These are phyloP conservation scores for Phocides pigmalion DNA, from an alignment of 1,140 invertebrate species.

Conservation along the genomic window DNA sequence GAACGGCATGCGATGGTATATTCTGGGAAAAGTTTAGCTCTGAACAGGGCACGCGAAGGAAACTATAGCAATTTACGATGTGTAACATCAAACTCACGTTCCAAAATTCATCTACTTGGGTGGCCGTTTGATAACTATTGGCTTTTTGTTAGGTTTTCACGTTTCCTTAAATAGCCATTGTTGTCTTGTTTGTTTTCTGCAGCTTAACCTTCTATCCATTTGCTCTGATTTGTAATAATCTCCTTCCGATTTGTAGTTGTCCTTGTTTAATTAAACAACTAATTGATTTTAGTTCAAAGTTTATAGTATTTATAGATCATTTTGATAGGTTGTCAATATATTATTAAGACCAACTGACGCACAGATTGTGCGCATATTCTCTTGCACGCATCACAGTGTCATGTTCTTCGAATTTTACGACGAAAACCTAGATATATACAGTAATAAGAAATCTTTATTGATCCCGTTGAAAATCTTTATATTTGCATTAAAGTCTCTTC, in stretches of 20 bases:
- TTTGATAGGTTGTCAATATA: no score
- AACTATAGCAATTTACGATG: conserved; percentile 71
- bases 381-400: no score
- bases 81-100: conserved; percentile 71
- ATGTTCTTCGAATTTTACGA: no score
- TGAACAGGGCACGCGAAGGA: conserved; percentile 51
- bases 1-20: conserved; percentile 65
- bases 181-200: conserved; percentile 30
- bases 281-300: no score
- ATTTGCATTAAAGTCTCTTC: no score
- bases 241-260: not conserved
- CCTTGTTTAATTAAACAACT: no score
- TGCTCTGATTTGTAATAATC: conserved; percentile 9
- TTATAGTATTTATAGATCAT: no score
- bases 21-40: conserved; percentile 64
- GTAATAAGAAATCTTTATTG: no score
- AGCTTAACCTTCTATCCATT: not conserved
- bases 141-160: conserved; percentile 69
- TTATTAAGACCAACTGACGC: no score
- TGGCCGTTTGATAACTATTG: conserved; percentile 69
- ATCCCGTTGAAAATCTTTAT: no score
- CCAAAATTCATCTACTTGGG: conserved; percentile 68
- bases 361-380: no score
- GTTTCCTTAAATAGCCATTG: conserved; percentile 54
- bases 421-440: no score